Evolutionary conservation across 2,888 invertebrate species (phyloP).

Genomic region (Macrosoma leucophasiata): DNA sequence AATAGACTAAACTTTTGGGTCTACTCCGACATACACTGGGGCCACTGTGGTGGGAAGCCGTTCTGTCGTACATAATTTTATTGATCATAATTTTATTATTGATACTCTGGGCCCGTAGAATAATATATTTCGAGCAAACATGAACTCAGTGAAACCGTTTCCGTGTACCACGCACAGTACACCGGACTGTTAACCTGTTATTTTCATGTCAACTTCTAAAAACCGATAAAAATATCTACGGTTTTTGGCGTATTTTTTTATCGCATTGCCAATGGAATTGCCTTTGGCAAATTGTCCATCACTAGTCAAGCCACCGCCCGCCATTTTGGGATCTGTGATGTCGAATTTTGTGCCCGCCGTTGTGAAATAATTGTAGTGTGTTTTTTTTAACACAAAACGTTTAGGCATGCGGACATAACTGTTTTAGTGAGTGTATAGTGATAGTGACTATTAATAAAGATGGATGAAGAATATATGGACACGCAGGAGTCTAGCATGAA

Average conservation of each 20-base stretch:
- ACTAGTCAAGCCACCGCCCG: constrained; percentile 35
- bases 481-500: constrained; percentile 45
- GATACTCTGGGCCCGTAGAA: too few species aligned
- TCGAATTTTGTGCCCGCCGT: constrained; percentile 47
- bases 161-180: too few species aligned
- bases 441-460: constrained; percentile 35
- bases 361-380: constrained; percentile 29
- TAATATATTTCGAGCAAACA: too few species aligned
- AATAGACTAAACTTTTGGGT: too few species aligned
- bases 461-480: constrained; percentile 66
- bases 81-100: too few species aligned
- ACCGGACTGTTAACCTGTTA: too few species aligned
- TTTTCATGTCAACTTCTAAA: too few species aligned
- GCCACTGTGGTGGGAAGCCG: too few species aligned
- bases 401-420: constrained; percentile 53
- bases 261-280: neutral
- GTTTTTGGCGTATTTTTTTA: constrained; percentile 17
- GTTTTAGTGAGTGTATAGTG: constrained; percentile 31
- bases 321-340: constrained; percentile 41
- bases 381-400: constrained; percentile 30
- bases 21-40: too few species aligned
- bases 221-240: constrained; percentile 26
- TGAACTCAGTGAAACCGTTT: too few species aligned
- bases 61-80: too few species aligned
- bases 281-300: neutral